phyloP scores from a whole-genome alignment of 2,113 vertebrate species.

The Loxodonta africana region DNA sequence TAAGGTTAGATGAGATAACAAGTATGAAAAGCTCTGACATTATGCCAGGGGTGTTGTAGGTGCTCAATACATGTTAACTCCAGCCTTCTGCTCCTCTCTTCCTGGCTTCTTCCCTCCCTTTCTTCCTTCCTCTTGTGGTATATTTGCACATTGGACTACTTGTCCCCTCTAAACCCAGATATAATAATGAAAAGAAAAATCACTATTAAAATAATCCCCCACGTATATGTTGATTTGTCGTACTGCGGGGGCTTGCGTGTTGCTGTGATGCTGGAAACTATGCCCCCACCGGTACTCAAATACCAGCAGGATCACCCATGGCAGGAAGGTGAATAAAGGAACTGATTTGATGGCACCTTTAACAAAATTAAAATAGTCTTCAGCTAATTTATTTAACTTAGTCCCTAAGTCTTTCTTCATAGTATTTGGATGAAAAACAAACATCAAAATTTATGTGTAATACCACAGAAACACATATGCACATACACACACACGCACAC shows the following conservation, averaged over 20 bases:
- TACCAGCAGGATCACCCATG: too few relatives aligned
- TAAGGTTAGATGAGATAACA: background rate
- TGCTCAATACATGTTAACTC: background rate
- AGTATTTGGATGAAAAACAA: slow-evolving; percentile 42
- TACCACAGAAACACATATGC: background rate
- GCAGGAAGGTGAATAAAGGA: too few relatives aligned
- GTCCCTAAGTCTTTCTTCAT: background rate
- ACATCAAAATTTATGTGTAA: background rate
- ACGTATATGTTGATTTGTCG: too few relatives aligned
- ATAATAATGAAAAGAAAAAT: slow-evolving; percentile 1
- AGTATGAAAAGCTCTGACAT: background rate
- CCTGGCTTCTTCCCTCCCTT: background rate
- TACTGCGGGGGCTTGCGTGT: too few relatives aligned
- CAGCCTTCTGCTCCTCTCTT: background rate
- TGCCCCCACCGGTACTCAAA: too few relatives aligned
- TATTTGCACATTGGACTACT: background rate
- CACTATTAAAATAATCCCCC: background rate
- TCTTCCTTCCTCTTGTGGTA: background rate
- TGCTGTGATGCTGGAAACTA: too few relatives aligned
- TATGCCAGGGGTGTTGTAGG: too few relatives aligned
- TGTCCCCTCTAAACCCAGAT: background rate
- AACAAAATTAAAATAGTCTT: background rate
- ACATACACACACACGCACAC: background rate
- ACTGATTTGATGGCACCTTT: too few relatives aligned
- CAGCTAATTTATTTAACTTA: background rate